Conservation (phyloP, 2,113 vertebrate species). For the Corydoras sp. region DNA sequence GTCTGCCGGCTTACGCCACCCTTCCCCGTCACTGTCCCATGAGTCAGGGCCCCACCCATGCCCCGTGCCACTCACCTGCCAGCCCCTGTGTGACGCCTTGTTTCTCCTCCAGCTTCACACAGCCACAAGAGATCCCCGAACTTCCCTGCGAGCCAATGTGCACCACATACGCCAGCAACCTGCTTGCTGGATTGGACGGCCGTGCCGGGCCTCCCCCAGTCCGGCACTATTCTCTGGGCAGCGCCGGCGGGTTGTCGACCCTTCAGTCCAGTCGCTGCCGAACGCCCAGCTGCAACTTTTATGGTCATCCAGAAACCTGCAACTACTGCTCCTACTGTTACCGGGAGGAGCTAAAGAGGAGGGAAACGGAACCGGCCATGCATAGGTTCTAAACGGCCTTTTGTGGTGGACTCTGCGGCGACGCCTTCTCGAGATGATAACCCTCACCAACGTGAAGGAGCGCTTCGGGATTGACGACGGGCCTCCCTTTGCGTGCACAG, state of each 20-base stretch:
- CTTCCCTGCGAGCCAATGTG: slow-evolving; percentile 46
- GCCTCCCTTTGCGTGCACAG: slow-evolving; percentile 24
- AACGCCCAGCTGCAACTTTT: slow-evolving; percentile 86
- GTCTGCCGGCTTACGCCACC: slow-evolving; percentile 81
- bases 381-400: slow-evolving; percentile 79
- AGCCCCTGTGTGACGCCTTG: slow-evolving; percentile 50
- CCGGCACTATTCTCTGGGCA: slow-evolving; percentile 70
- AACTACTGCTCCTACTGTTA: slow-evolving; percentile 97
- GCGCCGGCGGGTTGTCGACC: slow-evolving; percentile 55
- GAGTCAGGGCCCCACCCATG: slow-evolving; percentile 56
- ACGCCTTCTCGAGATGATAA: slow-evolving; percentile 5
- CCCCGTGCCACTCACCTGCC: slow-evolving; percentile 50
- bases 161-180: slow-evolving; percentile 64
- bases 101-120: slow-evolving; percentile 53
- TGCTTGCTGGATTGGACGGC: slow-evolving; percentile 58
- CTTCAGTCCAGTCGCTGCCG: slow-evolving; percentile 82
- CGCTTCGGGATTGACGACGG: slow-evolving; percentile 11
- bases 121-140: slow-evolving; percentile 49
- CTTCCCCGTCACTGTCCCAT: slow-evolving; percentile 77
- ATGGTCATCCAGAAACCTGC: slow-evolving; percentile 88
- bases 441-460: slow-evolving; percentile 9
- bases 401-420: slow-evolving; percentile 23
- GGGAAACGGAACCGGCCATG: slow-evolving; percentile 69
- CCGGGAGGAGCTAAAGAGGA: slow-evolving; percentile 78
- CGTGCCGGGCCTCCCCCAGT: slow-evolving; percentile 54